phyloP scores from a whole-genome alignment of 2,888 invertebrate genomes.

The Amblyjoppa fuscipennis region DNA sequence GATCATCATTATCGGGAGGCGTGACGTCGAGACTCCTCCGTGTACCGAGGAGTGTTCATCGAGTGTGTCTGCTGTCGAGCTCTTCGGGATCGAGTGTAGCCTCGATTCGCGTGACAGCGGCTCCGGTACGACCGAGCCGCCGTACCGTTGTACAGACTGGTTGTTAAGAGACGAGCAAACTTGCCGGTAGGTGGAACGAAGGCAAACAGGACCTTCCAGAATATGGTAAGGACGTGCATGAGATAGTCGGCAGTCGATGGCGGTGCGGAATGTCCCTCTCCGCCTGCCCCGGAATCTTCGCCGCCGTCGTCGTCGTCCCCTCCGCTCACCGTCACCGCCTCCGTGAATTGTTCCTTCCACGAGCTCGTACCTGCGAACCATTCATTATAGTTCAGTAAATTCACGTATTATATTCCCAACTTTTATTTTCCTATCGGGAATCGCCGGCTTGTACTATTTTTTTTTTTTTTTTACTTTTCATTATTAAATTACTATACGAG shows the following conservation, averaged over 20 bases:
- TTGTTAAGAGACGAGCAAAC: conserved; percentile 65
- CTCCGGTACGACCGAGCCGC: neutral
- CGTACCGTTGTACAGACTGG: neutral
- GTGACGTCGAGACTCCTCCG: neutral
- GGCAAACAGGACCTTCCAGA: conserved; percentile 99
- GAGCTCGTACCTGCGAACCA: conserved; percentile 92
- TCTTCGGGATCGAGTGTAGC: neutral
- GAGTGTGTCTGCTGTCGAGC: neutral
- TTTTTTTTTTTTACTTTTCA: too few relatives aligned
- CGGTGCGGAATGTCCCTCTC: conserved; percentile 86
- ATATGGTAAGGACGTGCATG: conserved; percentile 97
- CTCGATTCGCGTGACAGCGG: neutral
- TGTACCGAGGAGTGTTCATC: neutral
- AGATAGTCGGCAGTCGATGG: conserved; percentile 97
- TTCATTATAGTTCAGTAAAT: neutral
- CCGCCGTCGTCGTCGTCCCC: conserved; percentile 89
- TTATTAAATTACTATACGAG: too few relatives aligned
- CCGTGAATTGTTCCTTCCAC: conserved; percentile 99
- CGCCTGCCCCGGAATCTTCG: conserved; percentile 78
- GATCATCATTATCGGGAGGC: neutral
- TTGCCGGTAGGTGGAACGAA: conserved; percentile 99
- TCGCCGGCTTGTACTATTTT: neutral
- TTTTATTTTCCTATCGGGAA: neutral
- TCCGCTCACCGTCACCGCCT: conserved; percentile 97
- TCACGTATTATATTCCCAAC: neutral